phyloP scores from a whole-genome alignment of 2,888 invertebrate genomes.

The Catocala fraxini region DNA sequence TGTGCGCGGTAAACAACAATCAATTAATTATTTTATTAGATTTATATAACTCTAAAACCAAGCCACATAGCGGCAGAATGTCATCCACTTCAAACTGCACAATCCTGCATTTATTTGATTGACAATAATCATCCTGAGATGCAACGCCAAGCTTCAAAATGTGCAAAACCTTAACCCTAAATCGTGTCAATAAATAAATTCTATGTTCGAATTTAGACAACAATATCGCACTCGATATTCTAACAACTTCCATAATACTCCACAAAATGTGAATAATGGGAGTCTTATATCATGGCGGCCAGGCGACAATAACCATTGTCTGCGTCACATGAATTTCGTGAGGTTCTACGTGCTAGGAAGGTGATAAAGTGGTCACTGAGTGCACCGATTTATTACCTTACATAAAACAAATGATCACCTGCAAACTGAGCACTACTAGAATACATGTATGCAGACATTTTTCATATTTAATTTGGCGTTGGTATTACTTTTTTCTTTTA shows the following conservation, averaged over 20 bases:
- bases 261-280: slow-evolving; percentile 53
- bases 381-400: slow-evolving; percentile 39
- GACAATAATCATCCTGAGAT: too few relatives aligned
- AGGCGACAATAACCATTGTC: slow-evolving; percentile 67
- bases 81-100: too few relatives aligned
- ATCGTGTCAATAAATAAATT: background rate
- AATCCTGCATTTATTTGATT: too few relatives aligned
- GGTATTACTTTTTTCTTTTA: too few relatives aligned
- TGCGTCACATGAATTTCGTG: slow-evolving; percentile 64
- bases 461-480: too few relatives aligned
- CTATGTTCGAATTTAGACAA: background rate
- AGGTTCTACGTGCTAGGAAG: slow-evolving; percentile 29
- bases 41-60: too few relatives aligned
- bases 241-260: slow-evolving; percentile 37
- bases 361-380: slow-evolving; percentile 44
- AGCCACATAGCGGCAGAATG: too few relatives aligned
- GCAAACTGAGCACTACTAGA: background rate
- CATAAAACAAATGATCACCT: slow-evolving; percentile 36
- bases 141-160: too few relatives aligned
- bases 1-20: too few relatives aligned
- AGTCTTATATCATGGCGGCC: slow-evolving; percentile 60
- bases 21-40: too few relatives aligned
- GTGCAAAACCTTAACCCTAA: too few relatives aligned
- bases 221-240: background rate
- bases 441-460: background rate